Base-by-base conservation (phyloP, 1,140 invertebrate genomes). In the Ephestia elutella region DNA sequence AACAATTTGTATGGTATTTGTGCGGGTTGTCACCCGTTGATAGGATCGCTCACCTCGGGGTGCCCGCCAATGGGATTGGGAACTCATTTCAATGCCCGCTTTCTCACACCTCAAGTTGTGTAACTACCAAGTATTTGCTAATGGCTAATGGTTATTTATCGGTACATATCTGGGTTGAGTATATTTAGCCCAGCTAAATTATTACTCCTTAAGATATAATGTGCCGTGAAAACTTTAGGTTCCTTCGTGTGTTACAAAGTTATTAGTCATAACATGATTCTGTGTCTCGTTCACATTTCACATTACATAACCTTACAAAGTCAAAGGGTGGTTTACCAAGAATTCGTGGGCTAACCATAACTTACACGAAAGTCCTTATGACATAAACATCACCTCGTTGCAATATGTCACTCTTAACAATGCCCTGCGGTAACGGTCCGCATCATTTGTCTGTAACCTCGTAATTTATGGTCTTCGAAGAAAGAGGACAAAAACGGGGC, bases 1-100 rank as follows among this genome's bases (percentile, higher is more conserved):
- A 86, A 66, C 78, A 85, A 86, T 87, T 87, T 87, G 83, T 87
- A 86, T 83, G 79, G 80, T 86, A 81, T 84, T 86, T 87, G 85
- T 87, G 82, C 85, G 85, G 83, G 83, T 76, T 84, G 80, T 84
- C 80, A 80, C 79, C 82, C 78, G 80, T 75, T 79, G 85, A 86
- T 87, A 73, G 73, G 82, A 86, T 87, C 82, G 78, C 67, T 60
- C 78, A 59, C 75, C 73, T 78, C 71, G 66, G 85, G 82, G 85
- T 68, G 80, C 71, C 77, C 21, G 53, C 60, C 62, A 77, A 71
- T 84, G 80, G 81, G 75, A 84, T 82, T 84, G 82, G 81, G 75
- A 84, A 83, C 65, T 75, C 66, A 68, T 78, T 77, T 68, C 64
- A 66, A 70, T 68, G 65, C 73, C 75, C 71, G 78, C 70, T 77